A percentile compares a stretch with the other conserved stretches of the same genome.
Conservation (phyloP, 2,113 vertebrate genomes). For the Mastomys coucha region DNA sequence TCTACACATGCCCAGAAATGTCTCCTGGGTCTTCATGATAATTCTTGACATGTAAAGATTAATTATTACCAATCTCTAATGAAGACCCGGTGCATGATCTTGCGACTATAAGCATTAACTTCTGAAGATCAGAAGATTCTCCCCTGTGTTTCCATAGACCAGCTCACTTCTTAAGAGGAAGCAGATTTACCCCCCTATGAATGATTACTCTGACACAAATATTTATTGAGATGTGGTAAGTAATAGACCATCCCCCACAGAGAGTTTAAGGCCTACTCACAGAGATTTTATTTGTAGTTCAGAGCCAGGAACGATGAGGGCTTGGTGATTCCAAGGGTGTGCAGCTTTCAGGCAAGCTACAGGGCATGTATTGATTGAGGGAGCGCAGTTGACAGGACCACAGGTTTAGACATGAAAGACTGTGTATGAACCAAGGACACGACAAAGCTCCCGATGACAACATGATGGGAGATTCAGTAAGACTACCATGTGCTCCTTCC, state of each 20-base stretch:
- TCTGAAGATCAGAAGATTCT: background rate
- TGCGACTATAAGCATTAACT: background rate
- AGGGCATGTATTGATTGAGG: background rate
- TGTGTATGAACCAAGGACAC: background rate
- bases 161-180: background rate
- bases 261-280: background rate
- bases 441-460: background rate
- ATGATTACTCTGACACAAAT: background rate
- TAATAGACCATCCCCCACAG: background rate
- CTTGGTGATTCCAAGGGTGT: background rate
- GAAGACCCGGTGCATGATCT: slow-evolving; percentile 21
- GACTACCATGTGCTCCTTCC: background rate
- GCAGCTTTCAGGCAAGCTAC: background rate
- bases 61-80: slow-evolving; percentile 7
- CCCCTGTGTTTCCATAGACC: background rate
- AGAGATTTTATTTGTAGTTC: slow-evolving; percentile 17
- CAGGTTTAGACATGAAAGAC: background rate
- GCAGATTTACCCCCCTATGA: slow-evolving; percentile 7
- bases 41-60: background rate
- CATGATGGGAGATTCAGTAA: background rate
- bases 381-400: background rate
- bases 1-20: background rate
- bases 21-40: background rate
- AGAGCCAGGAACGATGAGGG: background rate
- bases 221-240: background rate